phyloP scores from a whole-genome alignment of 2,797 vertebrate species.

The Ctenopoma kingsleyae region DNA sequence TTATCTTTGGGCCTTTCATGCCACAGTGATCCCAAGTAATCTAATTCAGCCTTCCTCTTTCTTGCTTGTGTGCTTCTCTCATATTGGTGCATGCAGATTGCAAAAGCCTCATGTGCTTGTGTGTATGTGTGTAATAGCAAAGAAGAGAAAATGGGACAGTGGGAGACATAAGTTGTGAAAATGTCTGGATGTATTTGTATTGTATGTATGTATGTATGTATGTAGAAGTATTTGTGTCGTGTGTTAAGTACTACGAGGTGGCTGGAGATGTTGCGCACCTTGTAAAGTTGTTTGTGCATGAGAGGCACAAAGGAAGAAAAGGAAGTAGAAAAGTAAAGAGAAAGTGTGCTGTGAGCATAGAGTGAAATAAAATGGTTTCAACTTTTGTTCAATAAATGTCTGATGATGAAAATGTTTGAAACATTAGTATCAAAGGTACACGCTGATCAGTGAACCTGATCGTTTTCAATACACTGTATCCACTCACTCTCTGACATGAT shows the following conservation, averaged over 20 bases:
- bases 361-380: constrained; percentile 5
- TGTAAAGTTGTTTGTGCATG: constrained; percentile 26
- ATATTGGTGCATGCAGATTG: constrained; percentile 79
- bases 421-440: constrained; percentile 31
- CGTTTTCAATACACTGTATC: constrained; percentile 14
- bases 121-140: constrained; percentile 3
- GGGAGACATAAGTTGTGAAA: constrained; percentile 62
- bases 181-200: constrained; percentile 58
- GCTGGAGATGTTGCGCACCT: constrained; percentile 39
- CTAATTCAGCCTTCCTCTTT: constrained; percentile 79
- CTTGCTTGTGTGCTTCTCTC: constrained; percentile 76
- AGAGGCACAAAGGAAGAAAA: constrained; percentile 15
- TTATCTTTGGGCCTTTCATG: constrained; percentile 81
- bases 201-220: too few species aligned
- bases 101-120: constrained; percentile 38
- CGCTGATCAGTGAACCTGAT: constrained; percentile 15
- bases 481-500: constrained; percentile 24
- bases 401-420: constrained; percentile 20
- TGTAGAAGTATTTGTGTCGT: constrained; percentile 62
- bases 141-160: constrained; percentile 41
- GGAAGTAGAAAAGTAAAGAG: constrained; percentile 11
- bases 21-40: constrained; percentile 82
- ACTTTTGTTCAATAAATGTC: constrained; percentile 20
- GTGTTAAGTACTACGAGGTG: constrained; percentile 43
- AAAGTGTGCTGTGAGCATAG: neutral